A percentile compares a stretch with the other conserved stretches of the same genome.
phyloP scores from a whole-genome alignment of 2,113 vertebrate genomes.

The Propithecus coquereli region DNA sequence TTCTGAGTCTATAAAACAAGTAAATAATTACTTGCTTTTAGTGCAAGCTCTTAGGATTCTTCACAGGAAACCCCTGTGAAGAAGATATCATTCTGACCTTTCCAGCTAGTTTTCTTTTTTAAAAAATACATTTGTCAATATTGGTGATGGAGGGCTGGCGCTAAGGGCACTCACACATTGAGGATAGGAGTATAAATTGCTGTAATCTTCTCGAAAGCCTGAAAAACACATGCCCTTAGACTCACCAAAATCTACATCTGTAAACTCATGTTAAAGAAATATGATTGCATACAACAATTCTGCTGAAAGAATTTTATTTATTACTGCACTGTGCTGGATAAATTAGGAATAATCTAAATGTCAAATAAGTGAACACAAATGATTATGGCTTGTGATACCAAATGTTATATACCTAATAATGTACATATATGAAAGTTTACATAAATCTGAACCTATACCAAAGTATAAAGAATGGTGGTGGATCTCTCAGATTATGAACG shows the following conservation, averaged over 20 bases:
- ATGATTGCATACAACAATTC: not conserved
- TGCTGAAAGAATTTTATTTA: not conserved
- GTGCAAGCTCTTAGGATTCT: not conserved
- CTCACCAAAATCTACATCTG: not conserved
- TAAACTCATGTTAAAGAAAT: not conserved
- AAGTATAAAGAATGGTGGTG: not conserved
- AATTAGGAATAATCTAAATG: not conserved
- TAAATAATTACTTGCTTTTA: not conserved
- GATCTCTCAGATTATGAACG: not conserved
- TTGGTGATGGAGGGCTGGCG: not conserved
- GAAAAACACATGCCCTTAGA: not conserved
- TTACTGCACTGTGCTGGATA: not conserved
- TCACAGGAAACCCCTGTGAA: not conserved
- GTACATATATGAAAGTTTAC: not conserved
- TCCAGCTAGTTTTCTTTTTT: not conserved
- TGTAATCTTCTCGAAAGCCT: not conserved
- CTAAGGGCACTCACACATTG: not conserved
- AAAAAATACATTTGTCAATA: not conserved
- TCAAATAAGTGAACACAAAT: not conserved
- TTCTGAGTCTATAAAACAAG: not conserved
- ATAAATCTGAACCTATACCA: not conserved
- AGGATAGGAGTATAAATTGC: not conserved
- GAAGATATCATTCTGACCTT: not conserved
- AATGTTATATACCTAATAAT: not conserved
- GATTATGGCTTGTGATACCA: not conserved